Evolutionary conservation across 2,113 vertebrate genomes (phyloP), one percentile per base, ranked within the genome.

Genomic region (Toxostoma redivivum): DNA sequence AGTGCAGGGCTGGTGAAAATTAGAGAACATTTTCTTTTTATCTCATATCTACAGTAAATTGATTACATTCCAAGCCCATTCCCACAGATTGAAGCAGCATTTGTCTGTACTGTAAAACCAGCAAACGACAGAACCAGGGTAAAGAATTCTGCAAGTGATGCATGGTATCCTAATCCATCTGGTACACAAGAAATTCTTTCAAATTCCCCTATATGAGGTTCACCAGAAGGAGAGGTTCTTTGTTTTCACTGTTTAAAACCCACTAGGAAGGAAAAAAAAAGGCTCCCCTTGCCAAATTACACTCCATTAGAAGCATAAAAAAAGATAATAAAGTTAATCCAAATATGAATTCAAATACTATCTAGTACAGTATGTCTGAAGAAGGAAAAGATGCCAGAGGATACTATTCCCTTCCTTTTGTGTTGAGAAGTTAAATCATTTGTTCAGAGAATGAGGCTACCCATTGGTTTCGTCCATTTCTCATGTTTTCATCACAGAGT

Each of bases 181-280:
- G 8, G 9, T 60, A 56, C 23, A 58, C 24, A 74, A 58, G 21
- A 74, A 62, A 7, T 67, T 7, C 7, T 25, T 89, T 64, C 23
- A 65, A 81, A 81, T 35, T n/a, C 23, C 5, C 19, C 57, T 31
- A 4, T 53, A 35, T 42, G 23, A 69, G 16, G 50, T 77, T 54
- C 42, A 42, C 9, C 7, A 44, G 53, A 50, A 91, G 30, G 40
- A 84, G 8, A 51, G 1, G 3, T 60, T 87, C 27, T 78, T 9
- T 77, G 21, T 37, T 81, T 90, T 72, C 22, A 38, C 2, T 47
- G 20, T 57, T 76, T 51, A 83, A 62, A 89, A 30, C 7, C 44
- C 27, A 62, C 15, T 10, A 42, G 11, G 30, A 71, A 5, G 7
- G 4, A 2, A 1, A 5, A 7, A 6, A 17, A 11, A 50, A 20